Base-by-base conservation (phyloP, 2,797 vertebrate genomes). In the Cottoperca gobio region DNA sequence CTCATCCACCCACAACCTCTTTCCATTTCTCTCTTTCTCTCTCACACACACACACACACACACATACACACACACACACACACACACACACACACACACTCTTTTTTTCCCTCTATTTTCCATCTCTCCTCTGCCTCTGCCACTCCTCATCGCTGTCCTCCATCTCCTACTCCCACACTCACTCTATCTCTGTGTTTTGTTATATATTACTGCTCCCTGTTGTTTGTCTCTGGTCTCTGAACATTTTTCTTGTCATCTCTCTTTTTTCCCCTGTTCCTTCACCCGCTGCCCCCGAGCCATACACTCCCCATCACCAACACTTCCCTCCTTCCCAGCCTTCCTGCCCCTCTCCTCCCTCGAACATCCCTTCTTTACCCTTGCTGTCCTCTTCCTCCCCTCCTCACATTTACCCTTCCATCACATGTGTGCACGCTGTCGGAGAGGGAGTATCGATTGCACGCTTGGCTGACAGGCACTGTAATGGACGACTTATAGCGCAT, bases 1-100 rank as follows among this genome's bases (percentile, higher is more conserved):
- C 85, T 91, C 87, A 86, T 92, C 90, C 93, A 89, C 94, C 94
- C 92, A 94, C 93, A 88, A 53, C 88, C 91, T 83, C 89, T 89
- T 89, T 91, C 86, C 82, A 76, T 90, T 84, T 86, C 68, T 79
- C 83, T 82, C 74, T 78, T 71, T 75, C 50, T 33, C 50, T 53
- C 73, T 57, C 58, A 52, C 68, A 63, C 77, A 52, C 83, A 54
- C 71, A 69, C 66, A 63, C 55, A 55, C 67, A 53, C 64, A 76
- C 37, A 64, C 74, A 55, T 57, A 52, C 40, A 23, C 33, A 33
- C 55, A 21, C 35, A 59, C n/a, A 49, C 52, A 55, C 48, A 66
- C 63, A 23, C 24, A 52, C 23, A 28, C 58, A 40, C 31, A 8
- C 31, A 33, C 31, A 33, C 31, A 33, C 31, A 40, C 14, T 67